Conservation (phyloP, 1,140 invertebrate genomes). For the Maniola jurtina region DNA sequence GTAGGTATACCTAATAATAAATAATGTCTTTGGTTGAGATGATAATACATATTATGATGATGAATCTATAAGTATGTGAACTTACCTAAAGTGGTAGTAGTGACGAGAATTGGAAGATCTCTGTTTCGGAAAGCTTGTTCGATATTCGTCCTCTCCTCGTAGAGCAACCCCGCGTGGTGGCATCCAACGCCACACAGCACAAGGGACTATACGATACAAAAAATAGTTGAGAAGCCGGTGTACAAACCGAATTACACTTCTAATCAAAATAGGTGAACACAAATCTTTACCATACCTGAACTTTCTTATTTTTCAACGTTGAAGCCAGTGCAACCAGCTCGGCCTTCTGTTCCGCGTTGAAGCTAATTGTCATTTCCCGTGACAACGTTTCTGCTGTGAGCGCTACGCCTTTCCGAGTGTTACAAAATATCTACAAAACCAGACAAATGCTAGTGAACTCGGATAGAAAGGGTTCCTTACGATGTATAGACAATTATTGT, state of each 20-base stretch:
- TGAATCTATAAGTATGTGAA: not conserved
- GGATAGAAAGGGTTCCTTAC: no score
- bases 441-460: no score
- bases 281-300: no score
- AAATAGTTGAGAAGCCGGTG: no score
- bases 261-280: no score
- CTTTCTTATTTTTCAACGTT: conserved; percentile 80
- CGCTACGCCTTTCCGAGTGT: conserved; percentile 86
- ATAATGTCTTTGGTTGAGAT: no score
- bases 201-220: conserved; percentile 13
- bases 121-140: conserved; percentile 83
- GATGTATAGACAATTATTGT: no score
- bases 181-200: conserved; percentile 81
- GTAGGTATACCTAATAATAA: no score
- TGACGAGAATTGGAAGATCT: conserved; percentile 83
- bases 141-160: conserved; percentile 81
- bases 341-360: conserved; percentile 77
- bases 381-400: conserved; percentile 83
- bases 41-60: not conserved
- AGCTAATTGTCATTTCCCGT: conserved; percentile 80
- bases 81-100: conserved; percentile 83
- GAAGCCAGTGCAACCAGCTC: conserved; percentile 75
- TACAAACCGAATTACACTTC: no score
- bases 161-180: conserved; percentile 88
- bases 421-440: conserved; percentile 83